A percentile compares a stretch with the other conserved stretches of the same genome.
Evolutionary conservation across 2,797 vertebrate species (phyloP).

Genomic region (Peromyscus nudipes): DNA sequence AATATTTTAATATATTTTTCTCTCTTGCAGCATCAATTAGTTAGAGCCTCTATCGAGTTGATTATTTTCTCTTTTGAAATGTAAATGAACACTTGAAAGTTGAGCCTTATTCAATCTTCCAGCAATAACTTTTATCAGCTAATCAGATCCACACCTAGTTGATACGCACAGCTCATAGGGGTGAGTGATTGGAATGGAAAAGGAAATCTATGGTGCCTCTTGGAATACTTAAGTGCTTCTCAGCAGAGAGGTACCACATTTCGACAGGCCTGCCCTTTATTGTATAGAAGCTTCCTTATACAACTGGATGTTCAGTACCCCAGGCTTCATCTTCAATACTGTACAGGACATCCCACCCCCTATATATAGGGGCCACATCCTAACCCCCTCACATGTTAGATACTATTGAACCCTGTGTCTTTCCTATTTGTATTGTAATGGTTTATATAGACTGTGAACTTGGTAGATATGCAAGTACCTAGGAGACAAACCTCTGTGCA

Average conservation of each 20-base stretch:
- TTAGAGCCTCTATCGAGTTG: conserved; percentile 61
- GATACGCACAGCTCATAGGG: background rate
- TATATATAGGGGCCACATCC: background rate
- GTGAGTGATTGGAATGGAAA: background rate
- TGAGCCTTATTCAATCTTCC: conserved; percentile 53
- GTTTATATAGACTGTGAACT: background rate
- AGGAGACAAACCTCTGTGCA: background rate
- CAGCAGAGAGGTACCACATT: background rate
- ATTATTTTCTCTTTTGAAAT: conserved; percentile 79
- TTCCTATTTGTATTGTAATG: background rate
- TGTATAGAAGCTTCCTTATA: background rate
- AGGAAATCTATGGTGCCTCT: background rate
- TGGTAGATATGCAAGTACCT: background rate
- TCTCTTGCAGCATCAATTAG: conserved; percentile 69
- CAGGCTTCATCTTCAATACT: background rate
- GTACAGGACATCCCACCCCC: background rate
- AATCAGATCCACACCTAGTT: conserved; percentile 68
- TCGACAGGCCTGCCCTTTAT: background rate
- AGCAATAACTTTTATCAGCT: conserved; percentile 63
- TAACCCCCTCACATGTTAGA: background rate
- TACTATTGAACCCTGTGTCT: background rate
- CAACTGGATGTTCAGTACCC: background rate
- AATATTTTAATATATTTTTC: conserved; percentile 75
- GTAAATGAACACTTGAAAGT: conserved; percentile 80
- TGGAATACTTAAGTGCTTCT: background rate